Base-by-base conservation (phyloP, 2,888 invertebrate genomes). In the Aplocera efformata region DNA sequence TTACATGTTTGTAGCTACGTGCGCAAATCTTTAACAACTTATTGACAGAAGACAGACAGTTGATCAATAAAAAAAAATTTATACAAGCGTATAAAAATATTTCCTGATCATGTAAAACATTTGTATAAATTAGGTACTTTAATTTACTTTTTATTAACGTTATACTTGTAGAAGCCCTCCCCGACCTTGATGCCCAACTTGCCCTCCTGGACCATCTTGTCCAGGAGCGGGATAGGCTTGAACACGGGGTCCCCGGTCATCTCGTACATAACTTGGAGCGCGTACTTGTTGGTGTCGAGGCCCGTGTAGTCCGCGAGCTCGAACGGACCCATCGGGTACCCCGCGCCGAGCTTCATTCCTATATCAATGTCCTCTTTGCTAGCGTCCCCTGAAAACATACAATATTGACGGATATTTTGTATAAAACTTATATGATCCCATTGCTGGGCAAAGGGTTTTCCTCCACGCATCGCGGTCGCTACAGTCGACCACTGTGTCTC, bases 301-400 rank as follows among this genome's bases (percentile, higher is more conserved):
- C 97, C 97, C 0, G 95, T 94, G 77, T 94, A 96, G 81, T 97
- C 97, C 0, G 92, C 88, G 24, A 97, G 76, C 73, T 97, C 96
- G 58, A 97, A 91, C 0, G 97, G 97, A 0, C 97, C 97, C 96
- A 97, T 96, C 0, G 96, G 96, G 78, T 95, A 92, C 0, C 94
- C 94, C 2, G 95, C 95, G n/a, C 97, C 97, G 8, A 97, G 79
- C 76, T 97, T 97, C 96, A 97, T 96, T 1, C 95, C 96, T 6
- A 90, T 92, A 65, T 97, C 97, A 42, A 97, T 94, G 72, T 97
- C 96, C 58, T 90, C 85, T 6, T 93, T 91, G 7, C 91, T 82
- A 0, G 93, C 93, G 69, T 93, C 93, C 13, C 92, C 92, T 91
- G 67, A 0, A 47, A 51, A 37, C 9, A 8, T 8, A 5, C 6